phyloP scores from a whole-genome alignment of 1,140 invertebrate genomes.

The Drosophila serrata region DNA sequence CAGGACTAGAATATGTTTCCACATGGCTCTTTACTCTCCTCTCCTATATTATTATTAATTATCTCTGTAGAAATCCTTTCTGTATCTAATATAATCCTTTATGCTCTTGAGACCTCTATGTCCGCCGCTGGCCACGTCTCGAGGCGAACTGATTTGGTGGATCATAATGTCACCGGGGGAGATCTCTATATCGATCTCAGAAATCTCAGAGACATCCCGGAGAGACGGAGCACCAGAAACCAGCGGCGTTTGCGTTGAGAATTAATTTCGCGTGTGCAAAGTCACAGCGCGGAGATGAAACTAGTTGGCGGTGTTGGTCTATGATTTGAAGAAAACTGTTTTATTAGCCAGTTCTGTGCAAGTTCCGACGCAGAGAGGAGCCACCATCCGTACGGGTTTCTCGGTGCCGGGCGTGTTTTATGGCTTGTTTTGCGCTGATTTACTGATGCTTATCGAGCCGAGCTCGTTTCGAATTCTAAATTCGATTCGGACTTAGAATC shows the following conservation, averaged over 20 bases:
- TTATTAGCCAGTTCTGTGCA: constrained; percentile 55
- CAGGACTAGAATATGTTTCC: constrained; percentile 26
- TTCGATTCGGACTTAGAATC: constrained; percentile 19
- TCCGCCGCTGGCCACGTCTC: constrained; percentile 60
- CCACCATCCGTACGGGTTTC: constrained; percentile 54
- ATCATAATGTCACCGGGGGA: constrained; percentile 10
- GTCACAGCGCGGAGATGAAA: constrained; percentile 39
- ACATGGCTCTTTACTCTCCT: constrained; percentile 22
- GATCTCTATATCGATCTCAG: constrained; percentile 8
- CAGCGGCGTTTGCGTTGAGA: constrained; percentile 60
- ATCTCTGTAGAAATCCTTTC: not conserved
- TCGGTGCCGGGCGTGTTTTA: constrained; percentile 66
- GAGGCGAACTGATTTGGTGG: constrained; percentile 52
- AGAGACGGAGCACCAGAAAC: constrained; percentile 39
- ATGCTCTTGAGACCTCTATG: constrained; percentile 2
- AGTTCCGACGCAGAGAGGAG: constrained; percentile 45
- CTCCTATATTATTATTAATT: not conserved
- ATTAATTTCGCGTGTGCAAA: constrained; percentile 48
- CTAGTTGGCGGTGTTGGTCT: constrained; percentile 47
- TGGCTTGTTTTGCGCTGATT: constrained; percentile 72
- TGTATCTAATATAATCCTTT: not conserved
- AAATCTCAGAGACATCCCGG: constrained; percentile 41
- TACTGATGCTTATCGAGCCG: constrained; percentile 70
- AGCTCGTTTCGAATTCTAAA: constrained; percentile 70
- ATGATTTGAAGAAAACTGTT: constrained; percentile 53